Base-by-base conservation (phyloP, 2,797 vertebrate species). In the Catostomus latipinnis region DNA sequence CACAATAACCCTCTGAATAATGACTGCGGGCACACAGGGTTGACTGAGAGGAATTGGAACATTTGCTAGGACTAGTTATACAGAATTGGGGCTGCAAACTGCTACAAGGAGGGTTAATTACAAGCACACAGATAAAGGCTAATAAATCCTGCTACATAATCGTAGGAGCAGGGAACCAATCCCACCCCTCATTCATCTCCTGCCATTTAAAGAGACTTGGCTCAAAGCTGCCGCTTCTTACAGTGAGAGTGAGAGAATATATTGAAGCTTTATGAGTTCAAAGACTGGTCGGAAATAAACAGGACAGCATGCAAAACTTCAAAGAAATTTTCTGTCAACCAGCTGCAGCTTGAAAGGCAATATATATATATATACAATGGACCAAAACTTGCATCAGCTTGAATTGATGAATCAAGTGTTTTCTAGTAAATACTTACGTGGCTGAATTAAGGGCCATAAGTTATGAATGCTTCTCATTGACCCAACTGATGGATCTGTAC, bases 71-170 rank as follows among this genome's bases (percentile, higher is more conserved):
- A 83, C 79, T 71, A 53, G 81, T 78, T 80, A 62, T 78, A 71
- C 74, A 56, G 79, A 66, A 83, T 68, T 49, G 75, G 52, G 68
- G 58, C 66, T 69, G 14, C 22, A 58, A 2, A 67, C 57, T 8
- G 46, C 80, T 56, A 65, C 63, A 49, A 78, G 70, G 74, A 80
- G 92, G 93, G 94, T 94, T 95, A 95, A 95, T 95, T 94, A 93
- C 90, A 74, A 76, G 91, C 88, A 88, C 88, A 88, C 89, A 93
- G 93, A 94, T 94, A 94, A 94, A 93, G 89, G 87, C 90, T 92
- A 93, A 94, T 94, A 94, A 93, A 94, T 95, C 92, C 91, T 91
- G 90, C 87, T 57, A 90, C 88, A 90, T 91, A 94, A 93, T 93
- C 91, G 90, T 88, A 88, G 88, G 86, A 90, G 90, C 88, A 83